Evolutionary conservation across 2,888 invertebrate genomes (phyloP).

Genomic region (Caenorhabditis sp.): DNA sequence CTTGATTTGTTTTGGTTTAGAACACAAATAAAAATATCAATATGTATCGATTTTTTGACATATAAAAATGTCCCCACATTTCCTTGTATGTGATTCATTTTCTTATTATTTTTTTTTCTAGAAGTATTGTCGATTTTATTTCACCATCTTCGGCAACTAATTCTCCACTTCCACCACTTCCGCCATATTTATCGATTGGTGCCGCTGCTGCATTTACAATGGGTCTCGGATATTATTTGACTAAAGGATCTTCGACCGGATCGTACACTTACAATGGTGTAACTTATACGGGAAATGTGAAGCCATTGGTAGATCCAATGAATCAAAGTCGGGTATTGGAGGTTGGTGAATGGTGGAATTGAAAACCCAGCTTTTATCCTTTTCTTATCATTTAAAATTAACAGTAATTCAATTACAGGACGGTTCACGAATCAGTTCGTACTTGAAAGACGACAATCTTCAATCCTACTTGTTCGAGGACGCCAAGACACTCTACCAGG

Average conservation of each 20-base stretch:
- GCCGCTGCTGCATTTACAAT: slow-evolving; percentile 57
- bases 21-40: too few species aligned
- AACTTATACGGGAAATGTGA: slow-evolving; percentile 48
- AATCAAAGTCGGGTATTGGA: slow-evolving; percentile 57
- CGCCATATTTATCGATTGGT: slow-evolving; percentile 42
- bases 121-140: slow-evolving; percentile 45
- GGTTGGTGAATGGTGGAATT: slow-evolving; percentile 27
- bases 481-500: slow-evolving; percentile 86
- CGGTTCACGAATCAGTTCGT: slow-evolving; percentile 64
- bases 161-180: slow-evolving; percentile 26
- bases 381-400: too few species aligned
- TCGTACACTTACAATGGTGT: slow-evolving; percentile 29
- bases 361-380: neutral
- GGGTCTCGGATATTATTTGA: slow-evolving; percentile 57
- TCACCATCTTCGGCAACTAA: slow-evolving; percentile 22
- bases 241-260: slow-evolving; percentile 23
- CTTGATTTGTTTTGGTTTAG: too few species aligned
- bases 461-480: slow-evolving; percentile 82
- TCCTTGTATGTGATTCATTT: neutral
- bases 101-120: slow-evolving; percentile 9
- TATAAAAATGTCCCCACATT: neutral
- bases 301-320: slow-evolving; percentile 49
- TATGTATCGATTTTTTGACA: neutral
- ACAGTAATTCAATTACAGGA: too few species aligned
- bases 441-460: slow-evolving; percentile 56